Conservation (phyloP, 2,888 invertebrate genomes). For the Drosophila mimica region DNA sequence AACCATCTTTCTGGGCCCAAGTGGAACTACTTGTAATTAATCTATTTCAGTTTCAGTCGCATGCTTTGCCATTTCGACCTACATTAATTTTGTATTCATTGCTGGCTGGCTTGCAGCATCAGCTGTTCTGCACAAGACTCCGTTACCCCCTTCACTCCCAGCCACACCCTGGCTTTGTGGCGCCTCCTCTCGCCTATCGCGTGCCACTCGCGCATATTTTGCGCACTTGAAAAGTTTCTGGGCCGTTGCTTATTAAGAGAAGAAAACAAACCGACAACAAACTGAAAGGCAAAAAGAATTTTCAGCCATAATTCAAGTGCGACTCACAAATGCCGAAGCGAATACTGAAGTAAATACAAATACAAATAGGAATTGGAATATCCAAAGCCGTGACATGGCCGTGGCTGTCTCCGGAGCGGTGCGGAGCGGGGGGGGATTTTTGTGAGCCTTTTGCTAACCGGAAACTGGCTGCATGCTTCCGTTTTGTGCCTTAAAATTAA, state of each 20-base stretch:
- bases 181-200: constrained; percentile 31
- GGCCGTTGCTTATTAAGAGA: constrained; percentile 70
- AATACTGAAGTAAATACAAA: constrained; percentile 1
- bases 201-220: constrained; percentile 73
- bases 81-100: constrained; percentile 78
- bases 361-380: constrained; percentile 32
- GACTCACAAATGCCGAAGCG: constrained; percentile 54
- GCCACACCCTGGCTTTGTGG: not conserved
- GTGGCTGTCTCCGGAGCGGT: constrained; percentile 60
- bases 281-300: constrained; percentile 56
- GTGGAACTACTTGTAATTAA: constrained; percentile 64
- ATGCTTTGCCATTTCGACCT: constrained; percentile 75
- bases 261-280: constrained; percentile 41
- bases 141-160: not conserved
- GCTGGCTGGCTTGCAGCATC: constrained; percentile 62
- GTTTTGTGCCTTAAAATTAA: constrained; percentile 80
- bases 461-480: constrained; percentile 82
- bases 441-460: constrained; percentile 64
- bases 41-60: constrained; percentile 76
- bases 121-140: constrained; percentile 50
- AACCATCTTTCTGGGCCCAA: constrained; percentile 24
- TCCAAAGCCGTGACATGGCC: constrained; percentile 59
- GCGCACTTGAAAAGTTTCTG: constrained; percentile 74
- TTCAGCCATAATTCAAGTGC: constrained; percentile 72
- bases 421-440: constrained; percentile 1